Conservation (phyloP, 1,140 invertebrate genomes). For the Listronotus bonariensis region DNA sequence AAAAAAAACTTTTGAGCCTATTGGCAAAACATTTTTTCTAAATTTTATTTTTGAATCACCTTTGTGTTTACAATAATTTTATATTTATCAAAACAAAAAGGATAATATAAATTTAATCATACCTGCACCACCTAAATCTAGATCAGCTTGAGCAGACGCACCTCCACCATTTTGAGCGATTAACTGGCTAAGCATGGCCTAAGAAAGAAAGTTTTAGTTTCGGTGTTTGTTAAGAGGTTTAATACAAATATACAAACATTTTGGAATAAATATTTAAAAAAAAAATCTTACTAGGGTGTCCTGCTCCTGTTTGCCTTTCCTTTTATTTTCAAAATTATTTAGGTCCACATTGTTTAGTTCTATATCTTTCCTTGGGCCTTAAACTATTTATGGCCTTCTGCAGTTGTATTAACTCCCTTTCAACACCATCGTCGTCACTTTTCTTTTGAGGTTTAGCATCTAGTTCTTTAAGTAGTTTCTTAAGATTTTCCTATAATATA, state of each 20-base stretch:
- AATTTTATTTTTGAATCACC: no score
- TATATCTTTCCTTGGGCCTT: slow-evolving; percentile 41
- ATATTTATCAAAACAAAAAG: no score
- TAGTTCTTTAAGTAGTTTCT: slow-evolving; percentile 3
- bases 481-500: slow-evolving; percentile 4
- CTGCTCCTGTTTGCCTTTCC: slow-evolving; percentile 9
- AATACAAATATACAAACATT: no score
- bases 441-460: slow-evolving; percentile 28
- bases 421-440: slow-evolving; percentile 32
- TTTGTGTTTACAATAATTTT: no score
- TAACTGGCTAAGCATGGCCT: slow-evolving; percentile 41
- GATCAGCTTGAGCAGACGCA: background rate
- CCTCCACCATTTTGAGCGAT: slow-evolving; percentile 26
- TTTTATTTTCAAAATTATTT: background rate
- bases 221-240: no score
- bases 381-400: slow-evolving; percentile 44
- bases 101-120: no score
- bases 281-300: no score
- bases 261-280: no score
- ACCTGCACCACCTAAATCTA: background rate
- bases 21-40: no score
- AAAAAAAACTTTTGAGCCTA: no score
- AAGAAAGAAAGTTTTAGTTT: background rate
- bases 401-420: slow-evolving; percentile 40
- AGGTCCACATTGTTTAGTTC: background rate